A percentile compares a stretch with the other conserved stretches of the same genome.
Conservation (phyloP, 2,797 vertebrate species). For the Chaetophractus vellerosus region DNA sequence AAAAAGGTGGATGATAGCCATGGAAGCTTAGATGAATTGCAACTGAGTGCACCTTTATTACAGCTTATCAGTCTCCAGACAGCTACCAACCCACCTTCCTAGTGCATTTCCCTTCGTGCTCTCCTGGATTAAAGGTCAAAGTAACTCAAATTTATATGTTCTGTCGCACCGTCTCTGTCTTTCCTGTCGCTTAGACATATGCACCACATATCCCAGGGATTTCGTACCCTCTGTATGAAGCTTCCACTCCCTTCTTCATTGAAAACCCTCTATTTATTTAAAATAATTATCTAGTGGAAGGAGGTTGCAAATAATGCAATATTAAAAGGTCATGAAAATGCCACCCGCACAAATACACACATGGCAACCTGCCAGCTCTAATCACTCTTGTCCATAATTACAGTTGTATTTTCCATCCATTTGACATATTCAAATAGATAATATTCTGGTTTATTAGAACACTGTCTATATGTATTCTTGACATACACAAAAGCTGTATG, state of each 20-base stretch:
- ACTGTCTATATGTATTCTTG: conserved; percentile 86
- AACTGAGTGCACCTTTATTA: conserved; percentile 90
- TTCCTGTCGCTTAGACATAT: conserved; percentile 61
- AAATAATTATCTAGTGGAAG: conserved; percentile 84
- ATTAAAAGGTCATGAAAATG: conserved; percentile 87
- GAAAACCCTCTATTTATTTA: conserved; percentile 75
- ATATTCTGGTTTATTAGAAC: conserved; percentile 90
- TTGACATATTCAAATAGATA: conserved; percentile 86
- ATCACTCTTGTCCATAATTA: conserved; percentile 75
- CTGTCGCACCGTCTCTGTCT: conserved; percentile 70
- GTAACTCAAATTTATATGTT: conserved; percentile 89
- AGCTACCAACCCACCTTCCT: conserved; percentile 89
- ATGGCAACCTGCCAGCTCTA: conserved; percentile 25
- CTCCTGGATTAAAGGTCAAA: conserved; percentile 91
- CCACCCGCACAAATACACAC: conserved; percentile 77
- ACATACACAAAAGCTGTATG: conserved; percentile 91
- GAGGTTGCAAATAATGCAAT: conserved; percentile 83
- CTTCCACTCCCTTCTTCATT: conserved; percentile 71
- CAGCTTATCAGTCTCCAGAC: conserved; percentile 91
- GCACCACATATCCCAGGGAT: conserved; percentile 62
- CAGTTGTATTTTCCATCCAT: conserved; percentile 80
- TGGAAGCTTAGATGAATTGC: conserved; percentile 90
- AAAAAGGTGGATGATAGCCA: conserved; percentile 89
- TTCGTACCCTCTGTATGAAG: conserved; percentile 78
- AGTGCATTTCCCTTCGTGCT: conserved; percentile 87